Conservation (phyloP, 2,113 vertebrate genomes). For the Colossoma macropomum region DNA sequence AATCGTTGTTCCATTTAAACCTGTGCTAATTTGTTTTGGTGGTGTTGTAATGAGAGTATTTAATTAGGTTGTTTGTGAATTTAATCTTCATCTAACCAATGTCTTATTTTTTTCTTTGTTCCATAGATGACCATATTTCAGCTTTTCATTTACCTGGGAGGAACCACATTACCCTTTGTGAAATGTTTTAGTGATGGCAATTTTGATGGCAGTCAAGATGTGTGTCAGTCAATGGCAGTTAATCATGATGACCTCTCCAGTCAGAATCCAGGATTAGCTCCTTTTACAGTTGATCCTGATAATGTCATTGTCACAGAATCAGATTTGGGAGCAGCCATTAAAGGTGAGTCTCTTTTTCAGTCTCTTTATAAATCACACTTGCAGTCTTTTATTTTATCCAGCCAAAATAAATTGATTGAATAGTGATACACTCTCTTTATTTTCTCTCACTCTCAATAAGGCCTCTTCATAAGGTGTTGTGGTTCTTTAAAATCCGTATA, state of each 20-base stretch:
- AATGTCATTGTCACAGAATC: rapidly evolving
- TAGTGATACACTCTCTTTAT: too few species aligned
- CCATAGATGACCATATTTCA: conserved; percentile 24
- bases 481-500: too few species aligned
- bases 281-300: conserved; percentile 21
- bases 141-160: conserved; percentile 28
- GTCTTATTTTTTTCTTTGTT: neutral
- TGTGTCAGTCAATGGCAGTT: conserved; percentile 28
- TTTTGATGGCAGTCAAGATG: rapidly evolving
- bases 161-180: neutral
- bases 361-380: neutral
- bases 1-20: too few species aligned
- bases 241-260: rapidly evolving
- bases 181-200: conserved; percentile 25
- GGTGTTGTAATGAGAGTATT: too few species aligned
- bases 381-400: too few species aligned
- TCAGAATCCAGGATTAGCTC: neutral
- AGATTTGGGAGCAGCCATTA: neutral
- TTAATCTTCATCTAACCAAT: neutral
- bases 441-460: too few species aligned
- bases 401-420: too few species aligned
- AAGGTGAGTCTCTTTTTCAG: neutral
- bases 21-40: too few species aligned
- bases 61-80: too few species aligned
- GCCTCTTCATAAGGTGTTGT: too few species aligned